These are phyloP conservation scores for Podarcis lilfordi DNA, from an alignment of 2,797 vertebrate genomes.

Conservation along the genomic window DNA sequence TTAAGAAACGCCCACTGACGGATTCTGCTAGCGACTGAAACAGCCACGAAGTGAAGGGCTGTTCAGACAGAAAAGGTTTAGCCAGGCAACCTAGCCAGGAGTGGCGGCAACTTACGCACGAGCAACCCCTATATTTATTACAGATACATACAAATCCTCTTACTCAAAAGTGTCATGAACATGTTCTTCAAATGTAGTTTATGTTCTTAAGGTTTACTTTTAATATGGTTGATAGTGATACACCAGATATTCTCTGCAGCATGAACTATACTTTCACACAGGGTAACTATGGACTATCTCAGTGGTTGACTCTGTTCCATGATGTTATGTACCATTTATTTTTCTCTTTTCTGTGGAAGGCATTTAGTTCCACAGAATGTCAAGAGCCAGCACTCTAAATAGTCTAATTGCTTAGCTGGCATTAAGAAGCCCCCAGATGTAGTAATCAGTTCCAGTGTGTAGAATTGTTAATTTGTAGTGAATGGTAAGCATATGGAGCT, in stretches of 20 bases:
- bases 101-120: no score
- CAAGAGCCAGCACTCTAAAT: not conserved
- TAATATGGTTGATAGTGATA: not conserved
- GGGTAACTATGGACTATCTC: not conserved
- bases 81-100: no score
- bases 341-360: not conserved
- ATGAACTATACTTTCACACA: not conserved
- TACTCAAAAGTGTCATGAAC: not conserved
- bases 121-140: no score
- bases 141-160: not conserved
- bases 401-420: not conserved
- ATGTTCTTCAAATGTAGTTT: not conserved
- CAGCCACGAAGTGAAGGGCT: no score
- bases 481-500: not conserved
- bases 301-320: not conserved
- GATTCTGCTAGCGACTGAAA: no score
- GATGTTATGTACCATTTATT: not conserved
- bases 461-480: conserved; percentile 2
- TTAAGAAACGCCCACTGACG: no score
- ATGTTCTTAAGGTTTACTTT: not conserved
- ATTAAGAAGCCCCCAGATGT: not conserved
- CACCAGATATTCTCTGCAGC: not conserved
- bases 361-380: not conserved
- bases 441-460: not conserved
- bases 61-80: no score